phyloP scores from a whole-genome alignment of 2,113 vertebrate species.

The Procavia capensis region DNA sequence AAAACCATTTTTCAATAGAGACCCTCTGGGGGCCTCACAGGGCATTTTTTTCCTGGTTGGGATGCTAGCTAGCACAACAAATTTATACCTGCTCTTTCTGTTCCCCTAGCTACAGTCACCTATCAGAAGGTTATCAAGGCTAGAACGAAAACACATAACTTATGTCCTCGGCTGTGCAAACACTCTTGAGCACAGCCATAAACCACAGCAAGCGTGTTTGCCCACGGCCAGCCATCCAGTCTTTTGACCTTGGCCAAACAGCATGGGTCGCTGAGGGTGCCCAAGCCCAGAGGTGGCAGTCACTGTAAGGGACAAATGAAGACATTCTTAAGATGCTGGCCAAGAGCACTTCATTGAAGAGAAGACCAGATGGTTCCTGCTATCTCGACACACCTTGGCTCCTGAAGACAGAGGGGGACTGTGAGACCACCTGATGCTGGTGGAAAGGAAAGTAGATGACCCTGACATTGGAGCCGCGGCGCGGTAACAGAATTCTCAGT shows the following conservation, averaged over 20 bases:
- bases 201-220: background rate
- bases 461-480: background rate
- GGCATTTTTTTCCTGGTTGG: too few relatives aligned
- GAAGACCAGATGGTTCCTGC: background rate
- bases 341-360: background rate
- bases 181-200: background rate
- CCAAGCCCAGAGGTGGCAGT: background rate
- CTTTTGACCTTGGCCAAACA: conserved; percentile 43
- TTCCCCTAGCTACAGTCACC: background rate
- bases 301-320: background rate
- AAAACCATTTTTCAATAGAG: background rate
- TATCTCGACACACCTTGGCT: conserved; percentile 45
- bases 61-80: background rate
- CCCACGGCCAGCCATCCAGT: background rate
- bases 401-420: background rate
- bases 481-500: background rate
- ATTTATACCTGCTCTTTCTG: background rate
- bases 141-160: background rate
- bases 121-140: conserved; percentile 25
- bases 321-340: background rate
- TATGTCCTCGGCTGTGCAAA: background rate
- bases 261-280: background rate
- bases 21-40: background rate
- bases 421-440: background rate
- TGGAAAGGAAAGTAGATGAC: background rate